Evolutionary conservation across 2,797 vertebrate species (phyloP).

Genomic region (Periophthalmus magnuspinnatus): DNA sequence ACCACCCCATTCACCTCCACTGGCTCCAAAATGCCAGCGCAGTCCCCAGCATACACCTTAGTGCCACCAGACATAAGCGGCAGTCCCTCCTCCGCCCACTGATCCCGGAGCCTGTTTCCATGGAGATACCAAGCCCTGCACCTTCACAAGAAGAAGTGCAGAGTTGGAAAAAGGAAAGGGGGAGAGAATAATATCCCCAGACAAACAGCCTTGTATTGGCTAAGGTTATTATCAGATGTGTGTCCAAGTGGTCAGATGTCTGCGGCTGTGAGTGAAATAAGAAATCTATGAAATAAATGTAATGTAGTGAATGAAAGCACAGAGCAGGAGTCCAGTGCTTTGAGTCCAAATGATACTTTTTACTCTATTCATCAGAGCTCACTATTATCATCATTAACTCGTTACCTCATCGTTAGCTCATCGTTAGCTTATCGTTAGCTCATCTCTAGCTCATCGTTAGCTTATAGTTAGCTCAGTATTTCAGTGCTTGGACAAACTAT

Average conservation of each 20-base stretch:
- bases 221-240: slow-evolving; percentile 62
- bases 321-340: background rate
- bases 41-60: slow-evolving; percentile 44
- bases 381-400: no score
- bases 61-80: slow-evolving; percentile 37
- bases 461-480: no score
- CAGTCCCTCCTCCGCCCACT: slow-evolving; percentile 37
- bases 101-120: slow-evolving; percentile 74
- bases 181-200: slow-evolving; percentile 70
- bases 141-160: slow-evolving; percentile 75
- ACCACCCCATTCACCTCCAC: slow-evolving; percentile 38
- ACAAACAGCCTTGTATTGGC: slow-evolving; percentile 63
- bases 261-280: slow-evolving; percentile 50
- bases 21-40: slow-evolving; percentile 54
- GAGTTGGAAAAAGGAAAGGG: slow-evolving; percentile 57
- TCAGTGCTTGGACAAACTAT: no score
- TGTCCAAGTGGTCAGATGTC: slow-evolving; percentile 61
- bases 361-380: no score
- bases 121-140: slow-evolving; percentile 82
- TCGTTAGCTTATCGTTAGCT: no score
- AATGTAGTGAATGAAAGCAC: background rate
- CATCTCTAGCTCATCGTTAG: no score
- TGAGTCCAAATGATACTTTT: background rate
- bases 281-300: background rate
- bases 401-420: no score